Evolutionary conservation across 2,797 vertebrate species (phyloP).

Genomic region (Hoplostethus atlanticus): DNA sequence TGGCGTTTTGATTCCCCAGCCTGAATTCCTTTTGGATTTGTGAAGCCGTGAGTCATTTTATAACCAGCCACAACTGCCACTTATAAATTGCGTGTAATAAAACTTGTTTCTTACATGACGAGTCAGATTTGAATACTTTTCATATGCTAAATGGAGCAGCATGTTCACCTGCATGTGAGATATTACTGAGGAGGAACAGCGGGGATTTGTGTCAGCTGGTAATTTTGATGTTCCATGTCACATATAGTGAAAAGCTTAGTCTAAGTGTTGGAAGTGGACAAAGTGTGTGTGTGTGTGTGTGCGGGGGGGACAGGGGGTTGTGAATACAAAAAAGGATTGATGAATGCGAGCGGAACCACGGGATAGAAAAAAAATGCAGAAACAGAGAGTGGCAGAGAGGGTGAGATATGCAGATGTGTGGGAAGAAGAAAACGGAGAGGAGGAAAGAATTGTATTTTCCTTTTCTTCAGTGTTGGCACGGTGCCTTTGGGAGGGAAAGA

Average conservation of each 20-base stretch:
- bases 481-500: not conserved
- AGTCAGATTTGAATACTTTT: slow-evolving; percentile 25
- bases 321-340: slow-evolving; percentile 7
- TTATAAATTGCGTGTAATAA: slow-evolving; percentile 16
- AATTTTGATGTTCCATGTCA: not conserved
- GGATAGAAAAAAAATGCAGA: not conserved
- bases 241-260: not conserved
- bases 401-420: slow-evolving; percentile 2
- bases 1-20: slow-evolving; percentile 22
- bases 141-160: slow-evolving; percentile 7
- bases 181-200: slow-evolving; percentile 13
- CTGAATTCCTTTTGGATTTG: slow-evolving; percentile 37
- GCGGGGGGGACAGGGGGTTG: not conserved
- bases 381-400: slow-evolving; percentile 2
- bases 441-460: not conserved
- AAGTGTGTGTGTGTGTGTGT: not conserved
- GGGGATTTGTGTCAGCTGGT: slow-evolving; percentile 39
- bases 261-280: not conserved
- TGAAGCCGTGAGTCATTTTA: slow-evolving; percentile 22
- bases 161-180: slow-evolving; percentile 34
- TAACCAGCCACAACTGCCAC: not conserved
- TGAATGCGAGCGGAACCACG: slow-evolving; percentile 15
- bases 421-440: slow-evolving; percentile 8
- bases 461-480: slow-evolving; percentile 3
- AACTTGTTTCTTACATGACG: slow-evolving; percentile 33